phyloP scores from a whole-genome alignment of 2,113 vertebrate species.

The Nerophis lumbriciformis region DNA sequence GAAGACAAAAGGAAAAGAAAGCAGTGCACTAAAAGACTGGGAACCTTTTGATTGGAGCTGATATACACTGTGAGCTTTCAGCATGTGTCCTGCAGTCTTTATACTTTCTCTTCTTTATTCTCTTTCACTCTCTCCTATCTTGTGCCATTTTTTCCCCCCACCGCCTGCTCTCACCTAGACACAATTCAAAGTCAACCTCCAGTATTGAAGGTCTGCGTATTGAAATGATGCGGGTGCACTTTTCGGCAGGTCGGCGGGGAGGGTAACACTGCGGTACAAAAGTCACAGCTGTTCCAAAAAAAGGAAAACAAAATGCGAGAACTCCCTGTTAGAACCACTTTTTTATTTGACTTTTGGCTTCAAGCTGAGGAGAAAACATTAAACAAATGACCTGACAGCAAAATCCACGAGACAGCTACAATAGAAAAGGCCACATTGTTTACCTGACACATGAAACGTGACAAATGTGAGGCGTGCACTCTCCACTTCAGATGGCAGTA shows the following conservation, averaged over 20 bases:
- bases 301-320: conserved; percentile 63
- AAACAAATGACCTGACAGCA: conserved; percentile 42
- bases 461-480: too few relatives aligned
- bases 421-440: too few relatives aligned
- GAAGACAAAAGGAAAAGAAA: conserved; percentile 50
- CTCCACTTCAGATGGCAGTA: too few relatives aligned
- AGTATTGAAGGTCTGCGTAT: not conserved
- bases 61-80: conserved; percentile 36
- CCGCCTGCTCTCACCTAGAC: conserved; percentile 25
- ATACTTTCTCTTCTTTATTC: conserved; percentile 15
- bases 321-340: conserved; percentile 59
- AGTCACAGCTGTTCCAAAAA: conserved; percentile 59
- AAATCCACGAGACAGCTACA: too few relatives aligned
- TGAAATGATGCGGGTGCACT: conserved; percentile 3
- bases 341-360: conserved; percentile 65
- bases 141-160: conserved; percentile 20
- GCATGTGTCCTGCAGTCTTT: conserved; percentile 22
- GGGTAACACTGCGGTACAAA: not conserved
- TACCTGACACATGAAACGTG: too few relatives aligned
- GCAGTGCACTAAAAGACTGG: conserved; percentile 15
- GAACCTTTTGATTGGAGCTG: conserved; percentile 50
- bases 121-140: conserved; percentile 14
- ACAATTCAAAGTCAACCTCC: conserved; percentile 22
- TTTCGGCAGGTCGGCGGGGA: not conserved
- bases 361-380: conserved; percentile 52